Percentiles rank a stretch among this genome's conserved stretches.
phyloP scores from a whole-genome alignment of 53 echinoderm and acorn worm species.

The Henricia sp. region DNA sequence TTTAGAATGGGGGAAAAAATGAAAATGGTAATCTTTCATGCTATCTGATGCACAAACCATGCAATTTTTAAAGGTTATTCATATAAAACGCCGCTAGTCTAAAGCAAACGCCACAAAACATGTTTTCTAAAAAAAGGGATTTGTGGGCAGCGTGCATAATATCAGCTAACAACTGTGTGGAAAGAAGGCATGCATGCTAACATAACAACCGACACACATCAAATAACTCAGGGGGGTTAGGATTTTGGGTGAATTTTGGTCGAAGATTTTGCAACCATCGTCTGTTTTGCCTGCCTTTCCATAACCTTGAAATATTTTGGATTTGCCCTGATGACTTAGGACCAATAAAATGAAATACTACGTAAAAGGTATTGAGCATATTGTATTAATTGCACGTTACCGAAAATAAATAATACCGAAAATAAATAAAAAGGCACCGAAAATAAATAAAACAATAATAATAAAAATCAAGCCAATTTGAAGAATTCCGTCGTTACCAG shows the following conservation, averaged over 20 bases:
- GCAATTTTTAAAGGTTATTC: no score
- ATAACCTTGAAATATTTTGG: neutral
- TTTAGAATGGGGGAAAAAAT: no score
- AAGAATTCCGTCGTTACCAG: neutral
- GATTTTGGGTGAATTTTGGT: neutral
- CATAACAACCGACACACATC: neutral
- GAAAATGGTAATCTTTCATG: no score
- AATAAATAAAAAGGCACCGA: neutral
- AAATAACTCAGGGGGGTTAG: slow-evolving; percentile 17
- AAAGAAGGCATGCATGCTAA: neutral
- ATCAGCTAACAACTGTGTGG: neutral
- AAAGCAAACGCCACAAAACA: no score
- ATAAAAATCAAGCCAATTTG: neutral
- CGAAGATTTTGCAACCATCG: no score
- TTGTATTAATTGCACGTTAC: neutral
- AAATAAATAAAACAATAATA: neutral
- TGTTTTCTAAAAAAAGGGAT: neutral
- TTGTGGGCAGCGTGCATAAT: neutral
- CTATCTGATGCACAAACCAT: no score
- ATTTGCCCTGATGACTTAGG: neutral
- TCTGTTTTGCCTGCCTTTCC: slow-evolving; percentile 47
- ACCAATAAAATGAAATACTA: neutral
- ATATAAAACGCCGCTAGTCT: no score
- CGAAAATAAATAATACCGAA: neutral
- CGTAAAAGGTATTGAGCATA: neutral